Evolutionary conservation across 2,888 invertebrate species (phyloP).

Genomic region (Ypsolopha sequella): DNA sequence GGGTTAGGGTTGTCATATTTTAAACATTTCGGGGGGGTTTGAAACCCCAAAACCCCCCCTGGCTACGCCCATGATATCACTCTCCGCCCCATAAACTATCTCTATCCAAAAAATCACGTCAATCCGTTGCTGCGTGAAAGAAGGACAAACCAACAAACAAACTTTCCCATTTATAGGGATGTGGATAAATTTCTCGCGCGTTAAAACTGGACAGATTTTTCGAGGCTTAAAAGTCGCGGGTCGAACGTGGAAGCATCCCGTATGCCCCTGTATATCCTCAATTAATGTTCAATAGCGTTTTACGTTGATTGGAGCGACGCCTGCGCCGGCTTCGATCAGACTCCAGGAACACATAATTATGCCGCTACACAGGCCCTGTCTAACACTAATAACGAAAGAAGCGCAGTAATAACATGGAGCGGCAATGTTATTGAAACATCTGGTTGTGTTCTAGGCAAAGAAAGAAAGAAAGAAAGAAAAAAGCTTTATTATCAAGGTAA

Average conservation of each 20-base stretch:
- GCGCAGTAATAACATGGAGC: not conserved
- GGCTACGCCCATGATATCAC: too few relatives aligned
- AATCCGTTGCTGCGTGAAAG: too few relatives aligned
- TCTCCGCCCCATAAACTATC: too few relatives aligned
- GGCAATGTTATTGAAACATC: constrained; percentile 1
- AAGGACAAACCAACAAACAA: too few relatives aligned
- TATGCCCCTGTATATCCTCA: constrained; percentile 26
- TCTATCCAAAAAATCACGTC: too few relatives aligned
- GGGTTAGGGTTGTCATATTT: too few relatives aligned
- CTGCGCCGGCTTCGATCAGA: constrained; percentile 8
- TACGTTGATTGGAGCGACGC: constrained; percentile 24
- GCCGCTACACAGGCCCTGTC: not conserved
- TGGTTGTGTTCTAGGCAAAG: too few relatives aligned
- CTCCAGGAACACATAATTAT: constrained; percentile 11
- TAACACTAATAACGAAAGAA: not conserved
- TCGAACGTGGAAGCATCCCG: not conserved
- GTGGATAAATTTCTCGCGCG: not conserved
- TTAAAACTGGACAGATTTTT: not conserved
- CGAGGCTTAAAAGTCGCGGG: not conserved
- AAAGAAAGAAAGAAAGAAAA: too few relatives aligned
- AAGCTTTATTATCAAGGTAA: too few relatives aligned
- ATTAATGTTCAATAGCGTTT: constrained; percentile 31
- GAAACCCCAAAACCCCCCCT: too few relatives aligned
- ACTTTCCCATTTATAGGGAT: too few relatives aligned
- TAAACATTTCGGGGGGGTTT: too few relatives aligned